Evolutionary conservation across 2,797 vertebrate species (phyloP), one percentile per base, ranked within the genome.

Genomic region (Distichodus sexfasciatus): DNA sequence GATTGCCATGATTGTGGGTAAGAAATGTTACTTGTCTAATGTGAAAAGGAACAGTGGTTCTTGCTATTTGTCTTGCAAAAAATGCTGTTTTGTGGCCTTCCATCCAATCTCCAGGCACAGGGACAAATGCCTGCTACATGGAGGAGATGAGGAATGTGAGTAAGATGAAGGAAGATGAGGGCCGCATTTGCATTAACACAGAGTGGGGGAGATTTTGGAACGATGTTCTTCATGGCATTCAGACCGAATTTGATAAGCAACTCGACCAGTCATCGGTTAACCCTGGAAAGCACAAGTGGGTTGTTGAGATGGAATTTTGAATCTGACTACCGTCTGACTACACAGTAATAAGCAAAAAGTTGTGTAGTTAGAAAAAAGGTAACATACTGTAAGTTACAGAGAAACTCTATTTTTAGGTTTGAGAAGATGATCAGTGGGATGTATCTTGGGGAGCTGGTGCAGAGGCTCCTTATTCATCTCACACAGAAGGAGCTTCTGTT

Each of bases 391-490:
- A 51, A 6, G 24, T 51, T 24, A 3, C 24, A 12, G 15, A 28
- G 23, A 51, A 26, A 6, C 38, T 67, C 6, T 59, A 6, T 51
- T 8, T 28, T 15, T 67, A 95, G 95, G 57, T 96, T 94, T 82
- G 94, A 96, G 85, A 96, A 96, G 86, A 84, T 96, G 93, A 88
- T 94, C 73, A 88, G 94, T n/a, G n/a, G n/a, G n/a, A n/a, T n/a
- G n/a, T 94, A 95, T 74, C 44, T 96, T 81, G 92, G 93, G 0
- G 94, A 96, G 70, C 84, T 93, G 0, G 84, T 91, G 0, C 84
- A 90, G 6, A 84, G 91, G 0, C 68, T 87, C 0, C 84, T 96
- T 78, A 43, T 81, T 0, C 44, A 71, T 74, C 74, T 96, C 83
- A 69, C 88, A 0, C 15, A 77, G 47, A 79, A 84, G 1, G 67